Percentiles rank a stretch among this genome's conserved stretches.
phyloP scores from a whole-genome alignment of 2,797 vertebrate species.

The Cossypha dichroa region DNA sequence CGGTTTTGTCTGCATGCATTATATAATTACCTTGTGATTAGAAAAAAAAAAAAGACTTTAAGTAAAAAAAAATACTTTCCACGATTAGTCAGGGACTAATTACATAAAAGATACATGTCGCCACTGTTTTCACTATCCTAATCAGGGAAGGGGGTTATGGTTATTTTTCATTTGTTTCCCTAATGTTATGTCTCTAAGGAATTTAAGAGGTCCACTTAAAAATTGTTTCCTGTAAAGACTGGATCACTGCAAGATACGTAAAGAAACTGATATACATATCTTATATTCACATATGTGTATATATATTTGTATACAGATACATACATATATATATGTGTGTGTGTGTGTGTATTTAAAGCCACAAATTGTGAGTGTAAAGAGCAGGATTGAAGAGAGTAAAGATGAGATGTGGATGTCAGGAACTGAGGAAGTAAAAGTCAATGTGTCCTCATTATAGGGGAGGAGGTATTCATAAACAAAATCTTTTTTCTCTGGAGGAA shows the following conservation, averaged over 20 bases:
- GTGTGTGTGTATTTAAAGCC: accelerated
- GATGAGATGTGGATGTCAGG: accelerated
- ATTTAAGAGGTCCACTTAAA: not conserved
- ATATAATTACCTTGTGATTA: not conserved
- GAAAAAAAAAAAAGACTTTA: not conserved
- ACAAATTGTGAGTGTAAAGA: not conserved
- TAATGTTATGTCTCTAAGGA: not conserved
- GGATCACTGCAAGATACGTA: not conserved
- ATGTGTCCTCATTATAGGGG: not conserved
- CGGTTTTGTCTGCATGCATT: not conserved
- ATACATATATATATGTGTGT: too few relatives aligned
- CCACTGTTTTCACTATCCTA: not conserved
- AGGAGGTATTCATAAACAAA: not conserved
- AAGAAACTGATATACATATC: not conserved
- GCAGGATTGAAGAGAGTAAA: not conserved
- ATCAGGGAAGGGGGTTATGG: not conserved
- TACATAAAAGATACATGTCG: not conserved
- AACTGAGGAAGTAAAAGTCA: not conserved
- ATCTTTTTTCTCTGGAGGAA: not conserved
- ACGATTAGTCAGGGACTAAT: not conserved
- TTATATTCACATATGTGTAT: accelerated
- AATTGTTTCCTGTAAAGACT: not conserved
- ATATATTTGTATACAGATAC: too few relatives aligned
- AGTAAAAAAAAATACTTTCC: not conserved
- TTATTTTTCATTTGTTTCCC: not conserved